Base-by-base conservation (phyloP, 2,113 vertebrate species). In the Chloebia gouldiae region DNA sequence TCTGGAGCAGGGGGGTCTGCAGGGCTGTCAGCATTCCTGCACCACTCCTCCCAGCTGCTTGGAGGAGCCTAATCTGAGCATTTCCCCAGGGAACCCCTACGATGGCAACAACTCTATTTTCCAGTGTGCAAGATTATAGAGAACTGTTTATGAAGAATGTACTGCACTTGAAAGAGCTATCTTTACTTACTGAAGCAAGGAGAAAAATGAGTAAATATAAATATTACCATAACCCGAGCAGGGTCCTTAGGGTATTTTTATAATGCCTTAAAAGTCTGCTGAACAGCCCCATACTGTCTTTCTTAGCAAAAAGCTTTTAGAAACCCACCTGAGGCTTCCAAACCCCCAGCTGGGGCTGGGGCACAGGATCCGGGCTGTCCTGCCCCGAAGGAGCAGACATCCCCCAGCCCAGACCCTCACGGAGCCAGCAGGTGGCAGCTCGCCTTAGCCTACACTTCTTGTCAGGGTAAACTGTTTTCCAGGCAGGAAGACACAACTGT, bases 371-470 rank as follows among this genome's bases (percentile, higher is more conserved):
- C 2, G 11, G 13, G 49, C 0, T 80, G 68, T 45, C 13, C 40
- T 49, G 60, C 28, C 39, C 49, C 25, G 47, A 45, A 24, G 0
- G 19, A 50, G 39, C 28, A 42, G 42, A 19, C 25, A 31, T 5
- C 22, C 44, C 77, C 57, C 15, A 40, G 57, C 33, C 76, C 63
- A 4, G 39, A 65, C 50, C 25, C 28, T 2, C 11, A 17, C 0
- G 1, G 82, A 90, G 71, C 90, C 96, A 95, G 88, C 87, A 96
- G 94, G 76, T 90, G 90, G 93, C 95, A 96, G 88, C 71, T 83
- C 28, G 5, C 60, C 89, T 95, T 81, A 56, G 65, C 40, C 66
- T 64, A 17, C 0, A 1, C 22, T 81, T 84, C 68, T 40, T 2
- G 4, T 57, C 65, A 45, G 22, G 18, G 61, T 16, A 54, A 81